Percentiles rank a stretch among this genome's conserved stretches.
Conservation (phyloP, 2,113 vertebrate genomes). For the Cettia cetti region DNA sequence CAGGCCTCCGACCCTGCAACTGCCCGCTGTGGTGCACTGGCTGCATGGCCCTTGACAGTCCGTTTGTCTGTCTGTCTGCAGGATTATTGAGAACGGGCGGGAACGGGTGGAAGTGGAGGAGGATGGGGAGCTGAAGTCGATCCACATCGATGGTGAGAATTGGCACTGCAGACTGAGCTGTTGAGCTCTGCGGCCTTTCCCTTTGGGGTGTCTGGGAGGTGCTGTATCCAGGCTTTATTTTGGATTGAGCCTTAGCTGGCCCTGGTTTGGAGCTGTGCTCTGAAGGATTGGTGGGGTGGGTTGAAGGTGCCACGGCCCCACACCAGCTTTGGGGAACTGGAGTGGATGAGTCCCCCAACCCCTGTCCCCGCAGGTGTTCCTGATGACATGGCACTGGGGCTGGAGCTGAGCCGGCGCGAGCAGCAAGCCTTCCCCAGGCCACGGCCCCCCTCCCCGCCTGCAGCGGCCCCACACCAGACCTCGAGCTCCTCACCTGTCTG, state of each 20-base stretch:
- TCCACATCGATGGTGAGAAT: conserved; percentile 69
- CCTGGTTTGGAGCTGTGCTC: background rate
- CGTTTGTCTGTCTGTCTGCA: background rate
- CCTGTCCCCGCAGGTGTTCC: conserved; percentile 77
- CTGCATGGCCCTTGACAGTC: background rate
- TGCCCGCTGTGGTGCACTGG: accelerated
- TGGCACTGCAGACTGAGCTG: accelerated
- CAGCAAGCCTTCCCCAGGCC: conserved; percentile 60
- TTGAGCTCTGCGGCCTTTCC: background rate
- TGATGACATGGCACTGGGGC: conserved; percentile 88
- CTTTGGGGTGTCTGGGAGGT: background rate
- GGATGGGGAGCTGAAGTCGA: conserved; percentile 70
- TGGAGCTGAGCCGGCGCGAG: conserved; percentile 92
- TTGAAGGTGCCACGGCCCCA: background rate
- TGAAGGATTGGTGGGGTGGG: background rate
- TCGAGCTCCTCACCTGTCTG: conserved; percentile 76
- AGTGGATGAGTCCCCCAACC: accelerated
- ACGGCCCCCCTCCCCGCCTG: background rate
- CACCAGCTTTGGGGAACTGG: background rate
- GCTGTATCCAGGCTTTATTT: background rate
- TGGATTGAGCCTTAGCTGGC: background rate
- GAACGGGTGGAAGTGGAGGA: conserved; percentile 74
- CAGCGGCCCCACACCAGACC: background rate
- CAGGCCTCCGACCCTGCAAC: background rate
- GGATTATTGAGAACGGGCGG: conserved; percentile 66